Evolutionary conservation across 1,140 invertebrate genomes (phyloP).

Genomic region (Centruroides sculpturatus): DNA sequence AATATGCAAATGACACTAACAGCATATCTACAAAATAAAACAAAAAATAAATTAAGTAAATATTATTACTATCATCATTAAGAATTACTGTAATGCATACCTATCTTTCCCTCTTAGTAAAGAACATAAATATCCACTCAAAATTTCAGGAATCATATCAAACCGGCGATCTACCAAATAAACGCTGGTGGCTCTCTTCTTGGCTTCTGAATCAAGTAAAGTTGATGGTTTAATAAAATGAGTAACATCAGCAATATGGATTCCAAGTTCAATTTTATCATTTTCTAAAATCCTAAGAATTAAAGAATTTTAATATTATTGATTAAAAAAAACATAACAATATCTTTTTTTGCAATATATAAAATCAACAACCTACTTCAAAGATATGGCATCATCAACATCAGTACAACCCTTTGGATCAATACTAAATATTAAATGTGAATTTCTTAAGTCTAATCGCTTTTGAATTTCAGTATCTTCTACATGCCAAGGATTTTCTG

Average conservation of each 20-base stretch:
- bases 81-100: slow-evolving; percentile 16
- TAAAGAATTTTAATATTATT: neutral
- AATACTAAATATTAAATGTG: slow-evolving; percentile 34
- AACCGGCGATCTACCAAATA: slow-evolving; percentile 34
- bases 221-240: slow-evolving; percentile 31
- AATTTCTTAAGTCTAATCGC: slow-evolving; percentile 29
- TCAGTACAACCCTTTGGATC: slow-evolving; percentile 36
- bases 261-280: slow-evolving; percentile 30
- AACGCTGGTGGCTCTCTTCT: slow-evolving; percentile 32
- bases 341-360: no score
- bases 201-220: slow-evolving; percentile 30
- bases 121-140: slow-evolving; percentile 37
- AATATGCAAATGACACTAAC: slow-evolving; percentile 35
- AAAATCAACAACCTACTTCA: slow-evolving; percentile 1
- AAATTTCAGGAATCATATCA: slow-evolving; percentile 37
- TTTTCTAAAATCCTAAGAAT: slow-evolving; percentile 22
- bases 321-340: no score
- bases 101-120: slow-evolving; percentile 31
- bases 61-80: slow-evolving; percentile 20
- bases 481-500: slow-evolving; percentile 24
- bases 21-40: slow-evolving; percentile 27
- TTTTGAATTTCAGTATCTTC: slow-evolving; percentile 19
- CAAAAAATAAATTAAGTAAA: neutral
- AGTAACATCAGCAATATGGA: slow-evolving; percentile 39
- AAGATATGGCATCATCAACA: slow-evolving; percentile 35